Conservation (phyloP, 1,140 invertebrate genomes). For the Zaprionus camerounensis region DNA sequence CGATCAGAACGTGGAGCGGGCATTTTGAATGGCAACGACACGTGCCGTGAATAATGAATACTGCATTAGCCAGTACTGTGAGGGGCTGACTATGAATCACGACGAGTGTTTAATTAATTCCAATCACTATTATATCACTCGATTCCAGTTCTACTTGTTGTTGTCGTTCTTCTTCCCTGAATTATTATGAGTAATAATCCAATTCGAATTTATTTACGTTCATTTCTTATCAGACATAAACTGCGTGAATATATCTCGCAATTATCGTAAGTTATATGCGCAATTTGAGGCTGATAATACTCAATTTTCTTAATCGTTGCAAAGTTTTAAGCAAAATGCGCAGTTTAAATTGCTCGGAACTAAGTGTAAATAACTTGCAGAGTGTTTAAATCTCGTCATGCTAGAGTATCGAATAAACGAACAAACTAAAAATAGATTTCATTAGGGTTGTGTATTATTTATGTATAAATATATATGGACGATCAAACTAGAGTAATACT, state of each 20-base stretch:
- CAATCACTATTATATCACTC: conserved; percentile 1
- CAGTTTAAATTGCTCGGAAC: neutral
- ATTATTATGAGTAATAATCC: conserved; percentile 12
- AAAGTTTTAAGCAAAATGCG: conserved; percentile 12
- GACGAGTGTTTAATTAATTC: conserved; percentile 27
- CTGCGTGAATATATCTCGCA: conserved; percentile 1
- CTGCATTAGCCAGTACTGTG: conserved; percentile 41
- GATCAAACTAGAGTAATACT: neutral
- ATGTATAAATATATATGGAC: neutral
- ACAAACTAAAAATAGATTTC: neutral
- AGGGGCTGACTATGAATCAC: conserved; percentile 48
- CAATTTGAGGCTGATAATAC: conserved; percentile 20
- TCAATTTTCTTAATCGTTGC: neutral
- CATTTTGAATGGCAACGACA: conserved; percentile 50
- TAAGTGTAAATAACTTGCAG: neutral
- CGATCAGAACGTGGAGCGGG: conserved; percentile 39
- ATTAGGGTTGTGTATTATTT: neutral
- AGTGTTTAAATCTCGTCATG: neutral
- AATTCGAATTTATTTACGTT: conserved; percentile 5
- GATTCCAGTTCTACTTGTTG: neutral
- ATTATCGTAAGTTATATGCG: conserved; percentile 24
- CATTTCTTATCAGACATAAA: neutral
- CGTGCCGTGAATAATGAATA: conserved; percentile 52
- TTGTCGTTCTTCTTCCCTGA: neutral
- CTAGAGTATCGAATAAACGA: neutral